phyloP scores from a whole-genome alignment of 2,113 vertebrate species.

The Girardinichthys multiradiatus region DNA sequence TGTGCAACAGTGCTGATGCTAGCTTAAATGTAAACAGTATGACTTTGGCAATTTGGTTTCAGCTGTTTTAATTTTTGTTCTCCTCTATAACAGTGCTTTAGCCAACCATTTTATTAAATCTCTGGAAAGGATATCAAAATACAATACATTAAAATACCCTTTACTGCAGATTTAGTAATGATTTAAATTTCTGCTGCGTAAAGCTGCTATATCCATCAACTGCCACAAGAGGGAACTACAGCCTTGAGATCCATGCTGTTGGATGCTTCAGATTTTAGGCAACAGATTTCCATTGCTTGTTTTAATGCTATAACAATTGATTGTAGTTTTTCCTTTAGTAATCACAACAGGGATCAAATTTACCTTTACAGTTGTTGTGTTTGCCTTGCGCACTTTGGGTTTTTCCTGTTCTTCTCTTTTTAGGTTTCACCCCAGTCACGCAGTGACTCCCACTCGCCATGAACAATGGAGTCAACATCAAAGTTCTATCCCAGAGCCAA shows the following conservation, averaged over 20 bases:
- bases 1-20: background rate
- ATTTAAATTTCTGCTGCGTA: background rate
- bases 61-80: background rate
- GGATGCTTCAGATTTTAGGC: background rate
- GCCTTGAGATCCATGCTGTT: background rate
- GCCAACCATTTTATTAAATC: too few species aligned
- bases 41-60: background rate
- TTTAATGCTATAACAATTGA: background rate
- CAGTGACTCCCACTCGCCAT: constrained; percentile 48
- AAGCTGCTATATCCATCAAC: background rate
- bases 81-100: background rate
- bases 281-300: background rate
- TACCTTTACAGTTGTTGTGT: background rate
- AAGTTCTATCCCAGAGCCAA: constrained; percentile 59
- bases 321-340: background rate
- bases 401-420: constrained; percentile 6
- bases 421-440: constrained; percentile 31
- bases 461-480: constrained; percentile 70
- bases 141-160: background rate
- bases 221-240: background rate
- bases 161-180: background rate
- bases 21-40: background rate
- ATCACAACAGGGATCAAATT: background rate
- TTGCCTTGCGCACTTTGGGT: background rate
- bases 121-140: background rate